These are phyloP conservation scores for Apodemus sylvaticus DNA, from an alignment of 2,113 vertebrate genomes.

Conservation along the genomic window DNA sequence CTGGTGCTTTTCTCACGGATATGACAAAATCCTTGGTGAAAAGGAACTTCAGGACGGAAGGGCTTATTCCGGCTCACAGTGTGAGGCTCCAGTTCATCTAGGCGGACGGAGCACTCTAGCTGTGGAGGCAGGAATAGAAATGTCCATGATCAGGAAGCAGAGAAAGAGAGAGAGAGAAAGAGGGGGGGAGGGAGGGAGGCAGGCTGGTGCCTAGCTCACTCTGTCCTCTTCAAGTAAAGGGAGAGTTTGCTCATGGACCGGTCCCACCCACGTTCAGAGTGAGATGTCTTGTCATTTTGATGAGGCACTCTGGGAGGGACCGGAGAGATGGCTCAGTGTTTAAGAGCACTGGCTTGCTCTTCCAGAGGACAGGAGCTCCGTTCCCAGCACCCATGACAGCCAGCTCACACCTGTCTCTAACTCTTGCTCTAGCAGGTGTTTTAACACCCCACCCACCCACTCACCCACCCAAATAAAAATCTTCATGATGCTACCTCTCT, in stretches of 20 bases:
- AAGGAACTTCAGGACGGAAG: not conserved
- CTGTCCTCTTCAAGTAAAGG: not conserved
- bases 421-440: not conserved
- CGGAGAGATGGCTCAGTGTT: not conserved
- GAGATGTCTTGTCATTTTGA: not conserved
- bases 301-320: not conserved
- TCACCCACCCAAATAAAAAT: not conserved
- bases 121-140: not conserved
- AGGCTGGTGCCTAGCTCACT: not conserved
- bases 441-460: not conserved
- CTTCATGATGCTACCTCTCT: not conserved
- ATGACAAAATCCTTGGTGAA: not conserved
- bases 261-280: not conserved
- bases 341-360: not conserved
- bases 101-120: not conserved
- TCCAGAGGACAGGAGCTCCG: not conserved
- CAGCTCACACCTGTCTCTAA: not conserved
- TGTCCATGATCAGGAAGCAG: not conserved
- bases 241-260: not conserved
- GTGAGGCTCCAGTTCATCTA: not conserved
- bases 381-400: not conserved
- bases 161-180: too few relatives aligned
- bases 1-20: not conserved
- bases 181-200: too few relatives aligned
- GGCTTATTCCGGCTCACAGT: not conserved